Evolutionary conservation across 2,113 vertebrate genomes (phyloP), one percentile per base, ranked within the genome.

Genomic region (Oxyura jamaicensis): DNA sequence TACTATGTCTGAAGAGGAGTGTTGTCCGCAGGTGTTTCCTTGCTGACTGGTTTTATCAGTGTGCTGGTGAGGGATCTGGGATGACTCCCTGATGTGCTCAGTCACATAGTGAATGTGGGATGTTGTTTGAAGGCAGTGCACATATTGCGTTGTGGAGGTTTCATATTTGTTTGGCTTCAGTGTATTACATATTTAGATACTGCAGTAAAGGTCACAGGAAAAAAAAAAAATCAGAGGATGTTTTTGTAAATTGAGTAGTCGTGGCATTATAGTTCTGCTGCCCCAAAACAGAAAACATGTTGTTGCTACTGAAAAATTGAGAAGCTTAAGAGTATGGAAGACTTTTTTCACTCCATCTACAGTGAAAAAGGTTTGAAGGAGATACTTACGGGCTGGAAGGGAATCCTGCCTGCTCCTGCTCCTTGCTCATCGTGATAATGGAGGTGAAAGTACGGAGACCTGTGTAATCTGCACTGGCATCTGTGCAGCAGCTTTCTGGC

Each of bases 361-460:
- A 53, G 15, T 29, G 56, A 53, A 48, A 46, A 81, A 25, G 4
- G 4, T 31, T 83, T 83, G 29, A 18, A 83, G 59, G 67, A 93
- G 75, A 36, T 53, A 20, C 13, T 59, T 58, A 42, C 2, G 48
- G 56, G 72, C 62, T 90, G 86, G 79, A 88, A 74, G 33, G 44
- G 41, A 91, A 84, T 83, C 56, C 73, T 95, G 81, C 89, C 80
- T 91, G 94, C n/a, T 85, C 89, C 80, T 91, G 94, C n/a, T 85
- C 36, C 63, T 91, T 21, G 59, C 79, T 86, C 53, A 21, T 44
- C 85, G 85, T 95, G 95, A 62, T 94, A 91, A 95, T 88, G 8
- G 28, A 69, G 23, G 56, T 42, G 9, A 81, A 86, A 97, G 33
- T 90, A n/a, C 80, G 69, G 20, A 42, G 42, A 13, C n/a, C 41